phyloP scores from a whole-genome alignment of 2,888 invertebrate genomes.

The Conchocele bisecta region DNA sequence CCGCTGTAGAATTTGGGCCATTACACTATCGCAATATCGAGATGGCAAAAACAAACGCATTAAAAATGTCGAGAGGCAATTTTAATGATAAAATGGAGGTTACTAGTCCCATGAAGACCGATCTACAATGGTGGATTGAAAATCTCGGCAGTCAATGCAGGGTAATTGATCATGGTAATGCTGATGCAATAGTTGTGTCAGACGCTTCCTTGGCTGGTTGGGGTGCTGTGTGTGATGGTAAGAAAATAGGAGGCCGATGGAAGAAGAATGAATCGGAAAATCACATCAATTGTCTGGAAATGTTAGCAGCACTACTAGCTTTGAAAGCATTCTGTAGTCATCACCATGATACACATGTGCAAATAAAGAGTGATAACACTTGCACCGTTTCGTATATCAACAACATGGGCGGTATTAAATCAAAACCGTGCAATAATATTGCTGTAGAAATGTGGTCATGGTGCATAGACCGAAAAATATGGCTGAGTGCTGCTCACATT shows the following conservation, averaged over 20 bases:
- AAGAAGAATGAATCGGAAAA: conserved; percentile 1
- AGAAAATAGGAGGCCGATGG: not conserved
- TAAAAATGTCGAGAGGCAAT: conserved; percentile 14
- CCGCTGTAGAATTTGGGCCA: conserved; percentile 22
- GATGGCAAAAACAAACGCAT: conserved; percentile 17
- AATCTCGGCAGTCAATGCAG: not conserved
- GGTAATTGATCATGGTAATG: not conserved
- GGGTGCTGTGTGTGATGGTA: not conserved
- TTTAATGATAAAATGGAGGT: conserved; percentile 10
- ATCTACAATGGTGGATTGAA: conserved; percentile 7
- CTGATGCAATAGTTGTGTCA: not conserved
- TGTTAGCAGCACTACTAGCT: not conserved
- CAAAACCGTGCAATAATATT: not conserved
- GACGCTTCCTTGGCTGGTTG: conserved; percentile 13
- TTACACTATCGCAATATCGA: conserved; percentile 20
- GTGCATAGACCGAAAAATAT: conserved; percentile 30
- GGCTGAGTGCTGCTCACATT: conserved; percentile 32
- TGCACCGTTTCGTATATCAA: not conserved
- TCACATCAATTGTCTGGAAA: conserved; percentile 19
- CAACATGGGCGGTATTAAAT: not conserved
- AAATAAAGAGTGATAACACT: not conserved
- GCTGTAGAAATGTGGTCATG: conserved; percentile 4
- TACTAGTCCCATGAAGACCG: not conserved
- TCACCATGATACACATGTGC: not conserved
- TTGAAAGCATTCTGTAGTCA: not conserved